A percentile compares a stretch with the other conserved stretches of the same genome.
phyloP scores from a whole-genome alignment of 2,797 vertebrate genomes.

The Columba guinea region DNA sequence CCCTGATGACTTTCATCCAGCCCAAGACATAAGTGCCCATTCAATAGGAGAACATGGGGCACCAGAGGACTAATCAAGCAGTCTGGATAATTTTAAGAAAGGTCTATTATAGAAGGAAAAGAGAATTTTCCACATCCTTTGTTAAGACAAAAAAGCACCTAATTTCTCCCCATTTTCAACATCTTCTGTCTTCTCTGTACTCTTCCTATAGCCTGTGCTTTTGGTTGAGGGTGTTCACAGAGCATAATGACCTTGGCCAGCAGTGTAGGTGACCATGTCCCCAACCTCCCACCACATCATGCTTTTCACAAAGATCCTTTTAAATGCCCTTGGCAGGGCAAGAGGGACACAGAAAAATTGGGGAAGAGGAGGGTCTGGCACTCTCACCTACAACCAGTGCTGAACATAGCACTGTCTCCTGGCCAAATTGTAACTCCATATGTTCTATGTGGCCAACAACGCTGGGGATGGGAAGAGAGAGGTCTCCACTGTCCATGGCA shows the following conservation, averaged over 20 bases:
- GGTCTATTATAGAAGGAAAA: not conserved
- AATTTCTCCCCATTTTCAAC: not conserved
- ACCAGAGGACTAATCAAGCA: not conserved
- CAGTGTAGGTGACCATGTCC: not conserved
- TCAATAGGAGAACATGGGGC: not conserved
- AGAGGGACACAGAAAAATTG: not conserved
- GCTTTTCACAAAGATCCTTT: not conserved
- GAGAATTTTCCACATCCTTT: not conserved
- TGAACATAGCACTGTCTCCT: slow-evolving; percentile 83
- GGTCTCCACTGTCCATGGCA: slow-evolving; percentile 40
- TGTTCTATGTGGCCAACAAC: slow-evolving; percentile 75
- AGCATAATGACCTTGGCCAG: not conserved
- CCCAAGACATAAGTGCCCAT: not conserved
- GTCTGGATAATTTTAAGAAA: not conserved
- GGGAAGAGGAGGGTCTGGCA: not conserved
- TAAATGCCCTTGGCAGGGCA: not conserved
- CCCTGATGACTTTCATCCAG: not conserved
- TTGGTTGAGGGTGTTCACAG: not conserved
- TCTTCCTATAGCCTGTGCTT: not conserved
- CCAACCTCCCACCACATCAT: not conserved
- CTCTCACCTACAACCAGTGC: slow-evolving; percentile 87
- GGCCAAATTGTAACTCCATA: slow-evolving; percentile 86
- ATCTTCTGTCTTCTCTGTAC: not conserved
- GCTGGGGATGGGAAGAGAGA: slow-evolving; percentile 16
- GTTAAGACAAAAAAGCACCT: not conserved